Conservation (phyloP, 2,797 vertebrate genomes). For the Monodelphis domestica region DNA sequence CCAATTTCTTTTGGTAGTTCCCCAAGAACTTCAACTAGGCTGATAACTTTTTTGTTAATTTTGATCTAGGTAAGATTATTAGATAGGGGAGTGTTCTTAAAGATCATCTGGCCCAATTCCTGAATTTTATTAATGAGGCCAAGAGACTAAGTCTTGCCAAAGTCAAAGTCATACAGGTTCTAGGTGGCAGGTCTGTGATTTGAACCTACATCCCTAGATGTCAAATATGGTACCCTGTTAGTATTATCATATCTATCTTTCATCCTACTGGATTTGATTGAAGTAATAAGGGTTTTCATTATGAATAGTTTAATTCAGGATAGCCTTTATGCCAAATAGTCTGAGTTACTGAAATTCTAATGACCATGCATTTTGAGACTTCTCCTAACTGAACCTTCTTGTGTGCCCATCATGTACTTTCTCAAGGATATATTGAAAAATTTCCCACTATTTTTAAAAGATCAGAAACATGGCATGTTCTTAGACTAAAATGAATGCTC, state of each 20-base stretch:
- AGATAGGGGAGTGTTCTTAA: neutral
- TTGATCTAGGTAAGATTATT: neutral
- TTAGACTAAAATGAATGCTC: neutral
- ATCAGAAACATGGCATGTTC: neutral
- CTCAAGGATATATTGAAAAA: slow-evolving; percentile 10
- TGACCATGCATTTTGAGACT: neutral
- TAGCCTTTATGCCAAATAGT: slow-evolving; percentile 30
- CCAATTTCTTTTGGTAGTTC: neutral
- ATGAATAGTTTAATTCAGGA: slow-evolving; percentile 12
- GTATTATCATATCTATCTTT: neutral
- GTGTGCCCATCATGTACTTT: neutral
- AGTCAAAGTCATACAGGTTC: no score
- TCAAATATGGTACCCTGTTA: neutral
- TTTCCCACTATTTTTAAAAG: neutral
- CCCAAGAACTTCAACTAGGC: neutral
- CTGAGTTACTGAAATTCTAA: neutral
- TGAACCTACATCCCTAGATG: neutral
- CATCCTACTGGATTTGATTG: neutral
- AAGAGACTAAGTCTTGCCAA: neutral
- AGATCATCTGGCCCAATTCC: neutral
- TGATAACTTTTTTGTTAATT: neutral
- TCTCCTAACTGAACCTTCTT: slow-evolving; percentile 3
- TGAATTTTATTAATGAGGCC: neutral
- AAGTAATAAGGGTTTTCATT: neutral
- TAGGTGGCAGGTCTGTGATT: no score